Conservation (phyloP, 2,113 vertebrate species). For the Stercorarius parasiticus region DNA sequence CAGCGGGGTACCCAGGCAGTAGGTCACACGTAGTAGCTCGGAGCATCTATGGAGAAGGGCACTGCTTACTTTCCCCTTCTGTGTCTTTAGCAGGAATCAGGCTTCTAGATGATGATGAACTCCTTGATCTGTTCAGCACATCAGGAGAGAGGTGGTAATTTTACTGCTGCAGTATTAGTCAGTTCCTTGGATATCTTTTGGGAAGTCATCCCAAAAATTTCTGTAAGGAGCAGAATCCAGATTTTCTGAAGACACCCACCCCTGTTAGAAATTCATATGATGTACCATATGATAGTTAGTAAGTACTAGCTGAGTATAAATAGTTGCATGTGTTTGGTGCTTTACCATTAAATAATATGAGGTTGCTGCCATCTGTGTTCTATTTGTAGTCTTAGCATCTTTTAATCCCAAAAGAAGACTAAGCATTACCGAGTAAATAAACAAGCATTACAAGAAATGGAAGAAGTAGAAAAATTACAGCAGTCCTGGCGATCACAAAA, state of each 20-base stretch:
- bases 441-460: neutral
- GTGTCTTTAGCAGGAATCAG: neutral
- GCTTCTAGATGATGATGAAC: neutral
- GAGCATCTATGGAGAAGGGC: neutral
- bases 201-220: neutral
- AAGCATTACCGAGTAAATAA: neutral
- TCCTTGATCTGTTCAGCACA: neutral
- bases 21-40: neutral
- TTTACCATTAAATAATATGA: neutral
- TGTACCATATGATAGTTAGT: neutral
- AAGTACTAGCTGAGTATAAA: neutral
- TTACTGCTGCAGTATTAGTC: neutral
- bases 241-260: neutral
- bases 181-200: neutral
- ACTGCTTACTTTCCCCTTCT: neutral
- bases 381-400: neutral
- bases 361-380: conserved; percentile 20
- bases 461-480: neutral
- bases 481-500: neutral
- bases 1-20: neutral
- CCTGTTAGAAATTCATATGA: neutral
- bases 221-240: neutral
- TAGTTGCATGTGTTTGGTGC: neutral
- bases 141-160: neutral
- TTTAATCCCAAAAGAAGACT: neutral